phyloP scores from a whole-genome alignment of 2,888 invertebrate species.

The Abrostola tripartita region DNA sequence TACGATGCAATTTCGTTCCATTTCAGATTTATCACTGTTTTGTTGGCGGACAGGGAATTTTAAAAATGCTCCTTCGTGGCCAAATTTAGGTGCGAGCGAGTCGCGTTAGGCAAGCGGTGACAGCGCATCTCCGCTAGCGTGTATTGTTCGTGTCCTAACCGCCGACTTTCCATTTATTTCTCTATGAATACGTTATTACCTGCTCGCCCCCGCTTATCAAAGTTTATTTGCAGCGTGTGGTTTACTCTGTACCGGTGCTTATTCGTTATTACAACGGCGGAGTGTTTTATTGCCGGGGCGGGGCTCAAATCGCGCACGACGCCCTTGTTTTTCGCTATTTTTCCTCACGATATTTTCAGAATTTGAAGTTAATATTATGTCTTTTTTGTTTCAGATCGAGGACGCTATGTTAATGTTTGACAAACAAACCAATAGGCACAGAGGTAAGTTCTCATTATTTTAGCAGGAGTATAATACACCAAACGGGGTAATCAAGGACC shows the following conservation, averaged over 20 bases:
- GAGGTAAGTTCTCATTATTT: conserved; percentile 91
- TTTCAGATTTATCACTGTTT: conserved; percentile 82
- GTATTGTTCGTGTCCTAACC: conserved; percentile 87
- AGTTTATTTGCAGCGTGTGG: conserved; percentile 89
- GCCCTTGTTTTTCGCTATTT: conserved; percentile 83
- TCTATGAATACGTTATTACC: conserved; percentile 89
- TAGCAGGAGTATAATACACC: conserved; percentile 34
- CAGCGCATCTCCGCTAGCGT: conserved; percentile 81
- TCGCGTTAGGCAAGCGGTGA: conserved; percentile 72
- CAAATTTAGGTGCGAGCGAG: conserved; percentile 74
- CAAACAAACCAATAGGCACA: conserved; percentile 99
- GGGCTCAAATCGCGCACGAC: conserved; percentile 84
- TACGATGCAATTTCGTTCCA: conserved; percentile 83
- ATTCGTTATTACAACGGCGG: conserved; percentile 87
- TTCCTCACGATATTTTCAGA: conserved; percentile 74
- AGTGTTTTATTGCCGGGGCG: conserved; percentile 88
- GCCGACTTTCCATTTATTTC: conserved; percentile 89
- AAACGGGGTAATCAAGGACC: conserved; percentile 33
- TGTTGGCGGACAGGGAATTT: conserved; percentile 74
- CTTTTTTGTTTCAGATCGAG: conserved; percentile 96
- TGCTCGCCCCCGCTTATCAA: conserved; percentile 88
- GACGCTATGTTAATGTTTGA: conserved; percentile 99
- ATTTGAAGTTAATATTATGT: conserved; percentile 79
- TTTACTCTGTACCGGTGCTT: conserved; percentile 88
- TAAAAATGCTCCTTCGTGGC: conserved; percentile 80